Evolutionary conservation across 2,888 invertebrate species (phyloP).

Genomic region (Patella pellucida): DNA sequence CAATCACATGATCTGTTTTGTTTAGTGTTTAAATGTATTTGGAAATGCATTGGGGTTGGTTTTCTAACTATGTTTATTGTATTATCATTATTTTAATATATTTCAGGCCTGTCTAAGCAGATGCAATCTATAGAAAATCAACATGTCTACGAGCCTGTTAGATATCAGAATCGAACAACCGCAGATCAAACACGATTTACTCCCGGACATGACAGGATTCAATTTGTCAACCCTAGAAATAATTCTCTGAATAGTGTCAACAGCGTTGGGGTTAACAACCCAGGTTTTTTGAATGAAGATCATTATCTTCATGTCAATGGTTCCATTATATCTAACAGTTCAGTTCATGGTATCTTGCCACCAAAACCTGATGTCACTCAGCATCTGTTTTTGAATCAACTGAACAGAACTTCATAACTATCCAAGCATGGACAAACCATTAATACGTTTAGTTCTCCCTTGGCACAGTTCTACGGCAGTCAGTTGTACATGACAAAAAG

Average conservation of each 20-base stretch:
- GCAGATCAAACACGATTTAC: not conserved
- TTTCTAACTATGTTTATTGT: not conserved
- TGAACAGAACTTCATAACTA: not conserved
- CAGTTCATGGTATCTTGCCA: not conserved
- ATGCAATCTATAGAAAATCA: slow-evolving; percentile 1
- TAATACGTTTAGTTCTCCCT: not conserved
- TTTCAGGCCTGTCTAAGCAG: not conserved
- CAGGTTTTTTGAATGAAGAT: not conserved
- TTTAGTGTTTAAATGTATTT: no score
- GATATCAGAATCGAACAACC: not conserved
- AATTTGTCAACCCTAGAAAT: not conserved
- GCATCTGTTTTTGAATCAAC: not conserved
- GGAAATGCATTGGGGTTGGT: no score
- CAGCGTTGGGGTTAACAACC: not conserved
- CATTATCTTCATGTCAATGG: slow-evolving; percentile 4
- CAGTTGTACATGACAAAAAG: not conserved
- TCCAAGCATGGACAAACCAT: not conserved
- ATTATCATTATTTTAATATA: not conserved
- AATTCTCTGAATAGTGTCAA: not conserved
- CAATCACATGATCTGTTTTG: no score
- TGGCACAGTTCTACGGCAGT: not conserved
- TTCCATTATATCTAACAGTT: not conserved
- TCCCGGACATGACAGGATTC: not conserved
- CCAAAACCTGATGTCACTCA: not conserved
- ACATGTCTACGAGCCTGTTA: not conserved